phyloP scores from a whole-genome alignment of 2,113 vertebrate species.

The Parus major region DNA sequence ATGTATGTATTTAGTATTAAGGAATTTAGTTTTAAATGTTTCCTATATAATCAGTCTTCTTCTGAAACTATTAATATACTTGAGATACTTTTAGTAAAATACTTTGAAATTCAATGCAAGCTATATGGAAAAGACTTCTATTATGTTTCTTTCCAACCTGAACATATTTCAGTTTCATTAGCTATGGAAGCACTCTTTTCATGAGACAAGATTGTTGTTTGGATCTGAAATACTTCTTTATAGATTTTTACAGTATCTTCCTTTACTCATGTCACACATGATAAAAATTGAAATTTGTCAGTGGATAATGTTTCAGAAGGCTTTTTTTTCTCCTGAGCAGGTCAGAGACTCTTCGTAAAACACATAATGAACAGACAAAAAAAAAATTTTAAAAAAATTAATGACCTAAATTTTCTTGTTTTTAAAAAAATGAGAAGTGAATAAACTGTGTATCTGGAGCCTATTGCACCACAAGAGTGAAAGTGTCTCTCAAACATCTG shows the following conservation, averaged over 20 bases:
- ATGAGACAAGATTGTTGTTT: background rate
- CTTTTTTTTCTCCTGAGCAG: background rate
- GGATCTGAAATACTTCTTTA: background rate
- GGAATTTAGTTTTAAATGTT: background rate
- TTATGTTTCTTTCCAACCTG: background rate
- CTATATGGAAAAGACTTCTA: background rate
- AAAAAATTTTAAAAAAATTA: background rate
- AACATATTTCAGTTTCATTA: background rate
- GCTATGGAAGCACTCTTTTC: background rate
- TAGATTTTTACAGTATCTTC: background rate
- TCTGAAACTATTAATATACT: background rate
- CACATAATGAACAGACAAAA: background rate
- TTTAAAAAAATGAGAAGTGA: background rate
- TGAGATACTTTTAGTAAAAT: background rate
- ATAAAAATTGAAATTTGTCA: background rate
- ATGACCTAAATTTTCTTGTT: background rate
- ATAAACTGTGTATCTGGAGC: background rate
- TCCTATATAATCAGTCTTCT: background rate
- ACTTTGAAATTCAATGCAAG: background rate
- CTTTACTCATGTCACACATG: background rate
- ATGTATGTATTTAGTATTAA: background rate
- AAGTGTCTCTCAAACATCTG: background rate
- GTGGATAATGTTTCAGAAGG: background rate
- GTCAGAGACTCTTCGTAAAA: background rate
- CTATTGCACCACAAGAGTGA: background rate